These are phyloP conservation scores for Eunapius fragilis DNA, from an alignment of 37 sponge, comb jelly and placozoan genomes.

Conservation along the genomic window DNA sequence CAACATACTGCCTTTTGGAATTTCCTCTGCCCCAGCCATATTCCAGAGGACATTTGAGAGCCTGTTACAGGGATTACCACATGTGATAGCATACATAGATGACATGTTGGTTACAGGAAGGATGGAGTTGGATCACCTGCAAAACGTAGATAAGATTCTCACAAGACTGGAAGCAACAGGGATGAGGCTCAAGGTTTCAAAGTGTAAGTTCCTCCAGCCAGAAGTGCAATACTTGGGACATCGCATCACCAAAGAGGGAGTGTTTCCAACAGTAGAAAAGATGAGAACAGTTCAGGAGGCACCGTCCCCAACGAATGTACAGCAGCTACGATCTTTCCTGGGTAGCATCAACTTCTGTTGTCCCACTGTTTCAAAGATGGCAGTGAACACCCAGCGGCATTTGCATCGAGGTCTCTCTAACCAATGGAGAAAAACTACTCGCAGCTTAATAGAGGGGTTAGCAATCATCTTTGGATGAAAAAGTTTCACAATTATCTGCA, in stretches of 20 bases:
- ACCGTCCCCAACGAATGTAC: too few relatives aligned
- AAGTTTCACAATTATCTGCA: constrained; percentile 22
- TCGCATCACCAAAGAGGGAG: neutral
- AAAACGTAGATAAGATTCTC: constrained; percentile 12
- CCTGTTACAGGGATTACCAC: constrained; percentile 1
- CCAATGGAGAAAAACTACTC: too few relatives aligned
- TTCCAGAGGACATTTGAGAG: constrained; percentile 10
- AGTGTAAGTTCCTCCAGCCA: constrained; percentile 1
- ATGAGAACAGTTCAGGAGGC: too few relatives aligned
- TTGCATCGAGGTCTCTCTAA: constrained; percentile 12
- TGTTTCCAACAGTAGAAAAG: neutral
- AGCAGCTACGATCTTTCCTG: neutral
- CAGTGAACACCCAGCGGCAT: constrained; percentile 18
- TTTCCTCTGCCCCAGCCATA: constrained; percentile 22
- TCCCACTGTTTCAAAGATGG: constrained; percentile 8
- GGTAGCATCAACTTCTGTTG: too few relatives aligned
- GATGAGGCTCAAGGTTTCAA: neutral
- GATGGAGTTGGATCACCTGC: constrained; percentile 2
- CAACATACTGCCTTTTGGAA: constrained; percentile 31
- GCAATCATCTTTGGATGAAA: constrained; percentile 35
- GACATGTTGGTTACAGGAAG: constrained; percentile 32
- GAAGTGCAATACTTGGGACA: constrained; percentile 32
- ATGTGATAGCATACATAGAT: constrained; percentile 20
- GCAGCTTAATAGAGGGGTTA: too few relatives aligned
- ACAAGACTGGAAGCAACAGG: neutral